Percentiles rank a stretch among this genome's conserved stretches.
Conservation (phyloP, 2,888 invertebrate genomes). For the Emmelina monodactyla region DNA sequence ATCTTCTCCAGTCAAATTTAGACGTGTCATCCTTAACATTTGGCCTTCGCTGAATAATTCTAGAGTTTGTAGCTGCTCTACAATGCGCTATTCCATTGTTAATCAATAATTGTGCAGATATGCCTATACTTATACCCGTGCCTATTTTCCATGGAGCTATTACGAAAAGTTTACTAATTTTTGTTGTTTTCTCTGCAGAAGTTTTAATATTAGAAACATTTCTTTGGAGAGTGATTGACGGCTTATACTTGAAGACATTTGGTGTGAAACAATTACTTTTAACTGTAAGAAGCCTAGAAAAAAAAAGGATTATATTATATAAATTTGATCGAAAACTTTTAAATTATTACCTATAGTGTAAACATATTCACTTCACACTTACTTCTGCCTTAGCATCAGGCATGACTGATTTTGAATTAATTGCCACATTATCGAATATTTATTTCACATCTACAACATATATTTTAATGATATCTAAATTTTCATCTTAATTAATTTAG, state of each 20-base stretch:
- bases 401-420: conserved; percentile 40
- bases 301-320: conserved; percentile 7
- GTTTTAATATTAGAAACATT: conserved; percentile 34
- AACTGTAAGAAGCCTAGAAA: conserved; percentile 37
- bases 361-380: too few species aligned
- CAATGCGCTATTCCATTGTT: conserved; percentile 70
- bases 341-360: not conserved
- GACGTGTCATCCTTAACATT: conserved; percentile 55
- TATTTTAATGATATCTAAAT: too few species aligned
- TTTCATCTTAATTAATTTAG: too few species aligned
- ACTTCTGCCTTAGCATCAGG: conserved; percentile 41
- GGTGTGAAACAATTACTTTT: conserved; percentile 31
- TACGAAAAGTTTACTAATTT: conserved; percentile 28
- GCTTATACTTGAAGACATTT: conserved; percentile 38
- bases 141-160: conserved; percentile 55
- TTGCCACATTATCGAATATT: conserved; percentile 41
- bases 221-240: conserved; percentile 30
- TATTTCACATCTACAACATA: conserved; percentile 17
- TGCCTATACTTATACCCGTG: conserved; percentile 48
- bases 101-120: conserved; percentile 35
- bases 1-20: conserved; percentile 80
- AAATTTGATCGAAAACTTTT: conserved; percentile 10
- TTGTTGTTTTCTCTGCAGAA: conserved; percentile 29
- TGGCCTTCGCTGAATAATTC: conserved; percentile 65
- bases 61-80: conserved; percentile 61